Conservation (phyloP, 2,113 vertebrate genomes). For the Orycteropus afer region DNA sequence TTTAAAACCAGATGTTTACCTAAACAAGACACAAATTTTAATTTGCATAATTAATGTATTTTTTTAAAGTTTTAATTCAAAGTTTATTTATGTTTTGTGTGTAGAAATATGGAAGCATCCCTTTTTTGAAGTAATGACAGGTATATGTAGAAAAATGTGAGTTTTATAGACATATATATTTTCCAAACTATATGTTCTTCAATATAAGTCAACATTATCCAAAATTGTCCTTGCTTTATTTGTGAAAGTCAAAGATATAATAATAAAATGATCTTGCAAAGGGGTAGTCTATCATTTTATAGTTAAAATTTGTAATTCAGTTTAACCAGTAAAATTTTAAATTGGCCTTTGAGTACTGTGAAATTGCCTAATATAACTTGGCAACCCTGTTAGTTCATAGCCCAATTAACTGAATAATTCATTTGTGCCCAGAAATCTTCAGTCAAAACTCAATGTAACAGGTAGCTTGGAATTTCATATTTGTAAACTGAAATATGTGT, state of each 20-base stretch:
- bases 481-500: background rate
- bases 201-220: background rate
- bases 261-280: background rate
- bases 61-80: background rate
- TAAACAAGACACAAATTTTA: background rate
- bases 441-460: background rate
- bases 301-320: conserved; percentile 30
- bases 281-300: background rate
- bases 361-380: conserved; percentile 31
- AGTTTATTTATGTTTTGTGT: background rate
- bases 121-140: background rate
- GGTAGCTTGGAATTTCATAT: background rate
- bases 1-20: background rate
- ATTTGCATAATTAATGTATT: background rate
- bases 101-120: background rate
- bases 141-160: background rate
- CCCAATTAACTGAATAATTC: background rate
- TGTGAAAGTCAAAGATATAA: background rate
- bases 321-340: conserved; percentile 41
- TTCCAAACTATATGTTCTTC: background rate
- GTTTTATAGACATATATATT: background rate
- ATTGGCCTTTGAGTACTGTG: background rate
- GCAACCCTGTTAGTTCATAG: background rate
- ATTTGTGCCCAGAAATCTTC: conserved; percentile 9
- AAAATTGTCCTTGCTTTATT: background rate